Base-by-base conservation (phyloP, 2,113 vertebrate genomes). In the Hepsetus odoe region DNA sequence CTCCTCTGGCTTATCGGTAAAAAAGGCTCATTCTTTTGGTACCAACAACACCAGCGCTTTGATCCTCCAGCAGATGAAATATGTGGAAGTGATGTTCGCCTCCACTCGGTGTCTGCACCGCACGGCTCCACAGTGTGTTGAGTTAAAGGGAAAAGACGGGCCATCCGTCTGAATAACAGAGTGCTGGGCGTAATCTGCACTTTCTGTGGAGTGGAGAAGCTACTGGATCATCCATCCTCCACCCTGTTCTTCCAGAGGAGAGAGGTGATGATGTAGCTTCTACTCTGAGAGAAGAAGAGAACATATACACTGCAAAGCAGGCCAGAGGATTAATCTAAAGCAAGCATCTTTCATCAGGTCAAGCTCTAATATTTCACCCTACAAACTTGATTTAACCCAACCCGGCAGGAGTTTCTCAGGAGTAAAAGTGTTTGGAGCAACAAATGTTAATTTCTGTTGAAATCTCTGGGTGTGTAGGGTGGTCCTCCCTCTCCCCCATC, bases 141-240 rank as follows among this genome's bases (percentile, higher is more conserved):
- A 10, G 51, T 55, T 24, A 24, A 10, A 33, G 28, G 20, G 20
- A 38, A 64, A 32, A 30, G 28, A 6, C 42, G 16, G 14, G 7
- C 42, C 66, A 69, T 69, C 42, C 66, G 16, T 69, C 66, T 69
- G 42, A 22, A 49, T 46, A 69, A 66, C 64, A 40, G 38, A 69
- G 66, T 49, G 66, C 24, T 26, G 42, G 13, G 26, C 16, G 18
- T 46, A 30, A 69, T 69, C 26, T 69, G 22, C 16, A 32, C 22
- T 28, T 49, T 69, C 44, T 30, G 8, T 32, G 33, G 35, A 65
- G 61, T 20, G 32, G 35, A 38, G 33, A 26, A 30, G 40, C 14
- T 46, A 40, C 24, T 46, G 42, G 65, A 49, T 69, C 40, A 49
- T 46, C 66, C 42, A 32, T 49, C 66, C 40, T 49, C 66, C 40